phyloP scores from a whole-genome alignment of 2,113 vertebrate genomes.

The Serinus canaria region DNA sequence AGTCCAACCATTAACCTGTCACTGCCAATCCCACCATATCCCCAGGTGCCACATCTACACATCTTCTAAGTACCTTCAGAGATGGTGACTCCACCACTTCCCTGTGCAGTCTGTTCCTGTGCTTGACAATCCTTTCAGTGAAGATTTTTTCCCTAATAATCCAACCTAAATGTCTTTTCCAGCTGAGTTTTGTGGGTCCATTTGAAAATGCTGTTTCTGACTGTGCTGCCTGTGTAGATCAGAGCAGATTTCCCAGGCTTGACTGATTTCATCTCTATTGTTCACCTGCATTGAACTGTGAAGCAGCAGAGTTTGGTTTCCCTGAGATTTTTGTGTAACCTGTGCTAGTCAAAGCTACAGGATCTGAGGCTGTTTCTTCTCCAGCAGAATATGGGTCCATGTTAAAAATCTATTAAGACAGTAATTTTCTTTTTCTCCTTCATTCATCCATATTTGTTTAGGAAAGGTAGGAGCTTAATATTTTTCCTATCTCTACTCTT shows the following conservation, averaged over 20 bases:
- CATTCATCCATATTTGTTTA: background rate
- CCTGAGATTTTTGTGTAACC: background rate
- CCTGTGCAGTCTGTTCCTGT: background rate
- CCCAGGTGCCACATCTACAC: background rate
- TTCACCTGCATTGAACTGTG: background rate
- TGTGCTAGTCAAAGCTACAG: background rate
- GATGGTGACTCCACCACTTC: background rate
- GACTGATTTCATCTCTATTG: background rate
- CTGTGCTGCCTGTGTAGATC: background rate
- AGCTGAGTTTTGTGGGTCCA: fast-evolving
- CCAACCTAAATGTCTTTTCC: background rate
- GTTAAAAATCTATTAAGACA: fast-evolving
- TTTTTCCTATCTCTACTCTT: background rate
- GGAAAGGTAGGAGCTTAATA: background rate
- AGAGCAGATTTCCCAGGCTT: background rate
- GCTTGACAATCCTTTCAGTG: background rate
- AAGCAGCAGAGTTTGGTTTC: background rate
- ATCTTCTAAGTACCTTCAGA: background rate
- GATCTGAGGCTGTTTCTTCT: background rate
- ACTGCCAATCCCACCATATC: background rate
- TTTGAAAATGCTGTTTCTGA: background rate
- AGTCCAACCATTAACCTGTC: background rate
- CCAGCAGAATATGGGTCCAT: background rate
- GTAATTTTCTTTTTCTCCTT: background rate
- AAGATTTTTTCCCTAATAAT: background rate